Evolutionary conservation across 1,140 invertebrate species (phyloP).

Genomic region (Dendroctonus valens): DNA sequence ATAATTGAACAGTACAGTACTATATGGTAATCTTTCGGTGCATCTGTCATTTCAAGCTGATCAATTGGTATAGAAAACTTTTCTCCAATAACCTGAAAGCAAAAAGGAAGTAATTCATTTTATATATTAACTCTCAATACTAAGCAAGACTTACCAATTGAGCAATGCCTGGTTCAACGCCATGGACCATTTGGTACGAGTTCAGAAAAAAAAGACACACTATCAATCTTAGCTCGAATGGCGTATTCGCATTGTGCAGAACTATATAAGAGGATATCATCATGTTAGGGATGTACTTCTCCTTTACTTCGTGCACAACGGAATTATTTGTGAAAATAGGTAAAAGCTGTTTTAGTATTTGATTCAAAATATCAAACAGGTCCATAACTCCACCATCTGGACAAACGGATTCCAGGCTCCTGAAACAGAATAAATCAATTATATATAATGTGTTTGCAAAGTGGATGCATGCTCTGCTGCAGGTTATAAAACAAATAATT

Average conservation of each 20-base stretch:
- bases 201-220: constrained; percentile 33
- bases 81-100: constrained; percentile 32
- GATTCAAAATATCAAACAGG: constrained; percentile 29
- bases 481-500: background rate
- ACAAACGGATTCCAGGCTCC: background rate
- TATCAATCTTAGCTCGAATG: constrained; percentile 35
- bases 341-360: constrained; percentile 35
- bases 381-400: constrained; percentile 16
- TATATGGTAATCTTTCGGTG: constrained; percentile 23
- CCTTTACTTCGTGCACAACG: constrained; percentile 20
- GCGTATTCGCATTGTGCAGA: constrained; percentile 29
- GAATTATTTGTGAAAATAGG: constrained; percentile 33
- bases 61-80: constrained; percentile 29
- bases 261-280: constrained; percentile 33
- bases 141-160: constrained; percentile 24
- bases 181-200: constrained; percentile 29
- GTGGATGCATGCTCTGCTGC: background rate
- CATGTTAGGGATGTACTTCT: constrained; percentile 20
- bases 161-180: constrained; percentile 10
- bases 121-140: background rate
- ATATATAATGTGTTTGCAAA: background rate
- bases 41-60: background rate
- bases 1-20: constrained; percentile 35
- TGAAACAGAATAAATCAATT: background rate
- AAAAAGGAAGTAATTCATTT: background rate